A percentile compares a stretch with the other conserved stretches of the same genome.
Conservation (phyloP, 2,113 vertebrate species). For the Telmatochromis sp. region DNA sequence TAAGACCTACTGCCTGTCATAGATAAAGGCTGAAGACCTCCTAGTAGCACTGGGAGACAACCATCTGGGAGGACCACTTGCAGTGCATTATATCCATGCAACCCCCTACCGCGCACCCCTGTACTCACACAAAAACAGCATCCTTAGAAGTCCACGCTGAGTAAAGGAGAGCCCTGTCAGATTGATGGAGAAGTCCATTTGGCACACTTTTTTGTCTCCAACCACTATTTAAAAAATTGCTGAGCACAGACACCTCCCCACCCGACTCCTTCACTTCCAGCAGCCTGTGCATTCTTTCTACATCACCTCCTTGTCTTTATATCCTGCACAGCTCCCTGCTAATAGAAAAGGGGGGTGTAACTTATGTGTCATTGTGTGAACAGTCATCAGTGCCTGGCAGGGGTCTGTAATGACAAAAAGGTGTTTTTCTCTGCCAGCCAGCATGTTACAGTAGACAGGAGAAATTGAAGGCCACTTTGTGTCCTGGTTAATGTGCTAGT, state of each 20-base stretch:
- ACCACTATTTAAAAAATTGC: not conserved
- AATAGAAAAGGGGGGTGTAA: not conserved
- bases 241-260: not conserved
- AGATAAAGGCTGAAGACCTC: constrained; percentile 63
- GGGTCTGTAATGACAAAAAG: constrained; percentile 9
- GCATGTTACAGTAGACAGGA: not conserved
- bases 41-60: constrained; percentile 34
- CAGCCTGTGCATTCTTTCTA: not conserved
- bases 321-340: not conserved
- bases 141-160: constrained; percentile 18
- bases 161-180: constrained; percentile 9
- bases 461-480: not conserved
- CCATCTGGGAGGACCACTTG: constrained; percentile 61
- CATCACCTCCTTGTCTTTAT: not conserved
- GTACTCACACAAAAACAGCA: not conserved
- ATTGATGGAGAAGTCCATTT: constrained; percentile 45
- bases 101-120: not conserved
- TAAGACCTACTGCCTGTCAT: constrained; percentile 36
- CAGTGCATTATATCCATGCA: constrained; percentile 34
- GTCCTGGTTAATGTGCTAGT: not conserved
- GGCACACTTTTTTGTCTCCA: constrained; percentile 46
- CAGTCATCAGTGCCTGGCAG: constrained; percentile 16
- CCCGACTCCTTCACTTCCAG: not conserved
- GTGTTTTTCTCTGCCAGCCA: constrained; percentile 4
- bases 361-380: constrained; percentile 39